Evolutionary conservation across 2,113 vertebrate species (phyloP).

Genomic region (Oreocharis arfaki): DNA sequence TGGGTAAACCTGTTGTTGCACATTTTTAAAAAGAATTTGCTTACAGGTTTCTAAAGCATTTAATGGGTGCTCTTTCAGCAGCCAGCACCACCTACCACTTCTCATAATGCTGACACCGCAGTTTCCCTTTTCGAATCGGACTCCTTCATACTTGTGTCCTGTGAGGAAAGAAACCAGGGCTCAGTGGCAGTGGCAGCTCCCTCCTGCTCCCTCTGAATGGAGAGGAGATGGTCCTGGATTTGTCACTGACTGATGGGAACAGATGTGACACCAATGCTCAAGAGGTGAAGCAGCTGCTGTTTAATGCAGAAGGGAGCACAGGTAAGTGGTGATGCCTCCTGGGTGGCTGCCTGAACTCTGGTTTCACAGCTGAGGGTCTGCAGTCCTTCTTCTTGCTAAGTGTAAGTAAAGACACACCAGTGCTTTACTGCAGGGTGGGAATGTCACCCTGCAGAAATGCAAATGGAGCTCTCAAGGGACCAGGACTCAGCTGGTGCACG

Average conservation of each 20-base stretch:
- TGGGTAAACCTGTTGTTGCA: not conserved
- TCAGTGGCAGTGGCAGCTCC: not conserved
- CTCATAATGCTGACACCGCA: slow-evolving; percentile 99
- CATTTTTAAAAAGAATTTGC: not conserved
- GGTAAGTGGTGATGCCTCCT: not conserved
- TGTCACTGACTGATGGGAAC: not conserved
- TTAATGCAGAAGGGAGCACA: not conserved
- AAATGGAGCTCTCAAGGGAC: accelerated
- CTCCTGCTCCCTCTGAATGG: not conserved
- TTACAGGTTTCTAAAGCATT: not conserved
- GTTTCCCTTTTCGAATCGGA: slow-evolving; percentile 97
- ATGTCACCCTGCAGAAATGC: not conserved
- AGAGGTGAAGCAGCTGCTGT: not conserved
- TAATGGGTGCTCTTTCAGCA: not conserved
- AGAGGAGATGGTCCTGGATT: not conserved
- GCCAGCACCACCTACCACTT: slow-evolving; percentile 81
- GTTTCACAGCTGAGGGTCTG: not conserved
- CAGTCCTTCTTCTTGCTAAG: not conserved
- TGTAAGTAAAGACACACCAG: not conserved
- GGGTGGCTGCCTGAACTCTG: not conserved
- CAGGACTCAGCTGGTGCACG: not conserved
- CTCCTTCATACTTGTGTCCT: slow-evolving; percentile 98
- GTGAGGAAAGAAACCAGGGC: not conserved
- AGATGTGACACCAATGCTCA: not conserved
- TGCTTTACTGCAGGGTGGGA: not conserved